phyloP scores from a whole-genome alignment of 2,888 invertebrate genomes.

The Rotaria sp. region DNA sequence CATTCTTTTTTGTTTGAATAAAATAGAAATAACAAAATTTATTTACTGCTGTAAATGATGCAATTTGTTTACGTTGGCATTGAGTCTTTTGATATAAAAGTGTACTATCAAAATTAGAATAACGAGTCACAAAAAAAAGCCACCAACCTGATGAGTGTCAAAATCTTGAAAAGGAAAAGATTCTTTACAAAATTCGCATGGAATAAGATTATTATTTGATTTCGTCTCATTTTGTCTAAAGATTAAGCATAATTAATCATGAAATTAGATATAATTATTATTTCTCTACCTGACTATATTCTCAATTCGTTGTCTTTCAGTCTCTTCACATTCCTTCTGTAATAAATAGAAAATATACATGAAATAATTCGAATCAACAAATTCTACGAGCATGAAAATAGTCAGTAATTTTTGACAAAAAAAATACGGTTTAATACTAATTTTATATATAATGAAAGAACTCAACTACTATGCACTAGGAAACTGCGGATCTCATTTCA shows the following conservation, averaged over 20 bases:
- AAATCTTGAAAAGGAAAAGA: background rate
- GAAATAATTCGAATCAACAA: too few species aligned
- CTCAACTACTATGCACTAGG: too few species aligned
- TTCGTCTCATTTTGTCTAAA: background rate
- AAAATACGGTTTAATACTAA: too few species aligned
- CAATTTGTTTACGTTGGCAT: background rate
- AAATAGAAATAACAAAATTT: too few species aligned
- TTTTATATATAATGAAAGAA: too few species aligned
- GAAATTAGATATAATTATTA: background rate
- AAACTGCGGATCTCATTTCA: too few species aligned
- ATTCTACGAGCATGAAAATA: too few species aligned
- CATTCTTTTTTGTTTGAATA: background rate
- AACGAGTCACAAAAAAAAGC: background rate
- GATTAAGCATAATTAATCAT: background rate
- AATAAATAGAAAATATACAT: background rate
- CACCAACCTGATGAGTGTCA: background rate
- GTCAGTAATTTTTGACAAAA: too few species aligned
- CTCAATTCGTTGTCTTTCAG: background rate
- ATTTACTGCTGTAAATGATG: background rate
- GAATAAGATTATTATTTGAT: background rate
- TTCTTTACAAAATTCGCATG: background rate
- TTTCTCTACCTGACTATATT: background rate
- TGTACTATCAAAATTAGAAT: background rate
- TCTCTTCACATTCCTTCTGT: background rate
- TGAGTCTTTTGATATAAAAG: background rate